These are phyloP conservation scores for Clitarchus hookeri DNA, from an alignment of 2,888 invertebrate species.

Conservation along the genomic window DNA sequence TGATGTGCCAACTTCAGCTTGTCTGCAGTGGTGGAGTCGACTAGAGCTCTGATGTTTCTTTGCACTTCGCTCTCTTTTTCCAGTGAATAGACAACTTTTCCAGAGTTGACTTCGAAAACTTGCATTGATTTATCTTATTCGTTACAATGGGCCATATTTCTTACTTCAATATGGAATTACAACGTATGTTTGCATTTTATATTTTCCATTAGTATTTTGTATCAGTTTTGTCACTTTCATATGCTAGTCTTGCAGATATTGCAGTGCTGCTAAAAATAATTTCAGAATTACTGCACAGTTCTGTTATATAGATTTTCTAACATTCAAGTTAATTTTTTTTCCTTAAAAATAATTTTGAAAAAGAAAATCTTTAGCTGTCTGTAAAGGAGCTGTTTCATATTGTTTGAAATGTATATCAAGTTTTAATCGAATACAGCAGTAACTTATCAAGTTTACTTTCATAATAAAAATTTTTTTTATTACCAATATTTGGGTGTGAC, in stretches of 20 bases:
- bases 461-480: not conserved
- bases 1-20: not conserved
- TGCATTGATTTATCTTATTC: not conserved
- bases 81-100: not conserved
- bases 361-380: no score
- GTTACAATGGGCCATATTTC: not conserved
- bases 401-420: no score
- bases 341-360: not conserved
- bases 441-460: not conserved
- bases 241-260: no score
- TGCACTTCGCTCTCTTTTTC: not conserved
- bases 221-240: not conserved
- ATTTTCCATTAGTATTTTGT: not conserved
- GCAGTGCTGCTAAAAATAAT: not conserved
- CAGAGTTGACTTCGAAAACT: not conserved
- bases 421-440: not conserved
- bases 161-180: not conserved
- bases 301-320: not conserved
- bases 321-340: not conserved
- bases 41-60: not conserved
- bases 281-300: not conserved
- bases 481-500: not conserved
- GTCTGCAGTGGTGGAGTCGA: not conserved
- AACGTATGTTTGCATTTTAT: not conserved
- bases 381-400: no score